Percentiles rank a stretch among this genome's conserved stretches.
phyloP scores from a whole-genome alignment of 2,888 invertebrate genomes.

The Coronaproctus castanopsis region DNA sequence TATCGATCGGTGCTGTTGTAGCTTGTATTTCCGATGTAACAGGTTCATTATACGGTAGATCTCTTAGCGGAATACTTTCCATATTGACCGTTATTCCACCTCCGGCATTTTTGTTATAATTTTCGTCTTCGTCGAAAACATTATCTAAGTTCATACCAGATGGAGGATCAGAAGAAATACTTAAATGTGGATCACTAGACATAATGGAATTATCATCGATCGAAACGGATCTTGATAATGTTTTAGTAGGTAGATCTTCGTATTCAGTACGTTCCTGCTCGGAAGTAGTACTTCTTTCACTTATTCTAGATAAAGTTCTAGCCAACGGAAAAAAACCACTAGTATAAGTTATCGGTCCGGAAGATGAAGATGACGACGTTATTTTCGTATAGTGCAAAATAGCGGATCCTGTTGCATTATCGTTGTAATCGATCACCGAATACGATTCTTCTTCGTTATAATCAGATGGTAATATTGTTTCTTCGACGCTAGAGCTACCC shows the following conservation, averaged over 20 bases:
- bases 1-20: not conserved
- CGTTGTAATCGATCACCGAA: slow-evolving; percentile 23
- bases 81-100: not conserved
- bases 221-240: slow-evolving; percentile 62
- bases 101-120: not conserved
- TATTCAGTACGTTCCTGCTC: slow-evolving; percentile 64
- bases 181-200: slow-evolving; percentile 67
- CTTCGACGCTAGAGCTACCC: slow-evolving; percentile 67
- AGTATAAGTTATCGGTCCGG: slow-evolving; percentile 21
- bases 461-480: slow-evolving; percentile 52
- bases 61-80: not conserved
- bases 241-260: slow-evolving; percentile 61
- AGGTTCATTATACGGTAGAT: too few species aligned
- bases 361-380: not conserved
- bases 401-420: slow-evolving; percentile 19
- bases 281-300: slow-evolving; percentile 70
- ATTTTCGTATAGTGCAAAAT: slow-evolving; percentile 5
- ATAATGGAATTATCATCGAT: slow-evolving; percentile 54
- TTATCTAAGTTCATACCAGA: slow-evolving; percentile 15
- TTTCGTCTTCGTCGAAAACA: slow-evolving; percentile 12
- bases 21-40: not conserved
- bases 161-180: slow-evolving; percentile 57
- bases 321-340: slow-evolving; percentile 51
- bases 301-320: slow-evolving; percentile 63
- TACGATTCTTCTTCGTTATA: slow-evolving; percentile 34